Evolutionary conservation across 2,113 vertebrate genomes (phyloP), one percentile per base, ranked within the genome.

Genomic region (Psilopogon haemacephalus): DNA sequence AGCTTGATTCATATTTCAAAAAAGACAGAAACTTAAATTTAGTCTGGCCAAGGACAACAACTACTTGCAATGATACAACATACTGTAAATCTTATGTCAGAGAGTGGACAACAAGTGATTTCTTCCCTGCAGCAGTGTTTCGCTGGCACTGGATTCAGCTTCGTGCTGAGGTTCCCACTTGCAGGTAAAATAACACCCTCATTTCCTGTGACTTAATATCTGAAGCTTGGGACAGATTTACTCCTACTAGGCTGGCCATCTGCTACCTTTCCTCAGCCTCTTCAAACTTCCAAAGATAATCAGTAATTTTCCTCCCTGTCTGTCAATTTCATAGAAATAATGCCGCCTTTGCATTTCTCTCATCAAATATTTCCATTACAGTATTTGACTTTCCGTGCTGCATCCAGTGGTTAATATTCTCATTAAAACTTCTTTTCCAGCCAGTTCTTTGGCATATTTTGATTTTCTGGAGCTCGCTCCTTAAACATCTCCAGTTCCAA

Each of bases 31-130:
- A 96, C 89, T 92, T 82, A 65, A 35, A 87, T 85, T 93, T 87
- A 72, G 78, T 17, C 79, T 73, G 79, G 79, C 59, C 93, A 96
- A 96, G 89, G 93, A 93, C 94, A 95, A 87, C 89, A 94, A 67
- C 75, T 59, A 37, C 89, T 95, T 86, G 32, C 64, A 77, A 12
- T 70, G 78, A 76, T 63, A 93, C 64, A 91, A 89, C 91, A 94
- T 50, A 87, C 46, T 73, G 82, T 95, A 93, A 95, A 89, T 95
- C 85, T 80, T 23, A 46, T 85, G 78, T 87, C 82, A 85, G 79
- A 73, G 55, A 24, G 40, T 80, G 85, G 85, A 67, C 92, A 70
- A 73, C 5, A 52, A 75, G 75, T 1, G 0, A 80, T 91, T 95
- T 83, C 85, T 95, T 55, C 93, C 95, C 90, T 23, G 15, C 55